Base-by-base conservation (phyloP, 2,113 vertebrate genomes). In the Rana temporaria region DNA sequence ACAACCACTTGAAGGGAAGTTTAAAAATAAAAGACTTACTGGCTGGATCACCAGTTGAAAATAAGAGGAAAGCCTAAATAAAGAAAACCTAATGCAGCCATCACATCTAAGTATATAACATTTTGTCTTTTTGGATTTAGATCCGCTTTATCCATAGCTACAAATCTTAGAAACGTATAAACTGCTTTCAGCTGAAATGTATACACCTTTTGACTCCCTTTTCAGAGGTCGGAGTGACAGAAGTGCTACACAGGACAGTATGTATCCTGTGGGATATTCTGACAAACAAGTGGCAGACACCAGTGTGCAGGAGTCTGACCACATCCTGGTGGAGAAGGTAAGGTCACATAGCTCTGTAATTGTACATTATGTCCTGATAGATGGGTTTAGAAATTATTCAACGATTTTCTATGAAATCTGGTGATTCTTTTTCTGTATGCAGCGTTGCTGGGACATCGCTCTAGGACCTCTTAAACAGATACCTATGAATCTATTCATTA, bases 401-500 rank as follows among this genome's bases (percentile, higher is more conserved):
- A 19, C 38, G 3, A 67, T 32, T 62, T 20, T 1, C 12, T 48
- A n/a, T 17, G 14, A 63, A 22, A 9, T 76, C 19, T 17, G 74
- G 20, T 77, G 17, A 63, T 14, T 19, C 17, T 52, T 1, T 48
- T 82, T 22, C 16, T 17, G 68, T 69, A 19, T 79, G 6, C 89
- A 99, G 98, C 95, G 97, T 56, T 99, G 97, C 89, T 99, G 98
- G 98, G 98, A 99, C 18, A 96, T 99, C 2, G 97, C 97, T 17
- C 91, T 99, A 56, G 97, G 96, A 0, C 97, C 98, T 3, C 92
- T 99, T 76, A 99, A 99, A 86, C 98, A 99, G 91, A 98, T 99
- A 85, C 98, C 97, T 22, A 99, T 99, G 98, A 99, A 99, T 84
- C 89, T 99, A 72, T 99, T 99, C 90, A 99, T 99, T 92, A 99